A percentile compares a stretch with the other conserved stretches of the same genome.
Evolutionary conservation across 2,113 vertebrate genomes (phyloP).

Genomic region (Gadus macrocephalus): DNA sequence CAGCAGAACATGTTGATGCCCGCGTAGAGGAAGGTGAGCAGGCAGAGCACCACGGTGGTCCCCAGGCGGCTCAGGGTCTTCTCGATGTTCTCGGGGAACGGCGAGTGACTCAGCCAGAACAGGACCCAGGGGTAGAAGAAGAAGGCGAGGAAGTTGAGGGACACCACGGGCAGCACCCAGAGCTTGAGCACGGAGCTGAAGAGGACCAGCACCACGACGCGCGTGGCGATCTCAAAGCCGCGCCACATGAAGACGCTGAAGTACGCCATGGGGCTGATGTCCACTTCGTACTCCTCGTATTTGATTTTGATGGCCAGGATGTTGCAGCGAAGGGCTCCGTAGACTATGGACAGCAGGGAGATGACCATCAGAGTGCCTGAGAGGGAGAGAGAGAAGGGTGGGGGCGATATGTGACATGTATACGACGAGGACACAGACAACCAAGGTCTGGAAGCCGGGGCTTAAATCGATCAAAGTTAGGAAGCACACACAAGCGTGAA

Average conservation of each 20-base stretch:
- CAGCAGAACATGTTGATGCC: conserved; percentile 99
- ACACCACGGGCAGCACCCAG: conserved; percentile 83
- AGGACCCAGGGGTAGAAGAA: conserved; percentile 89
- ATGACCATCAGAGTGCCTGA: conserved; percentile 89
- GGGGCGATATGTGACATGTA: neutral
- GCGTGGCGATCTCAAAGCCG: conserved; percentile 91
- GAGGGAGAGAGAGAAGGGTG: conserved; percentile 34
- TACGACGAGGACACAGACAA: neutral
- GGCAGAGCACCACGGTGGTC: conserved; percentile 86
- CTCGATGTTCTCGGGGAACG: conserved; percentile 93
- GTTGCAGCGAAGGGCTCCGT: conserved; percentile 95
- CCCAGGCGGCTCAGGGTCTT: conserved; percentile 88
- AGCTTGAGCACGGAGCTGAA: conserved; percentile 90
- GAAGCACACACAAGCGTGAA: conserved; percentile 16
- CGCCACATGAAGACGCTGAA: conserved; percentile 94
- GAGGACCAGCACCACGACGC: conserved; percentile 87
- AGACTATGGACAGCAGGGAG: conserved; percentile 92
- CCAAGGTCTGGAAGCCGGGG: neutral
- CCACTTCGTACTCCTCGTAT: conserved; percentile 91
- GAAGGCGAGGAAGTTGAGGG: conserved; percentile 84
- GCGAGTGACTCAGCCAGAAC: conserved; percentile 89
- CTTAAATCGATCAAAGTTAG: conserved; percentile 9
- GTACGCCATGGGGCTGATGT: conserved; percentile 83
- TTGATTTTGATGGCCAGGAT: conserved; percentile 97
- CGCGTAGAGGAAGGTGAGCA: conserved; percentile 92